Conservation (phyloP, 2,888 invertebrate species). For the Thumatha senex region DNA sequence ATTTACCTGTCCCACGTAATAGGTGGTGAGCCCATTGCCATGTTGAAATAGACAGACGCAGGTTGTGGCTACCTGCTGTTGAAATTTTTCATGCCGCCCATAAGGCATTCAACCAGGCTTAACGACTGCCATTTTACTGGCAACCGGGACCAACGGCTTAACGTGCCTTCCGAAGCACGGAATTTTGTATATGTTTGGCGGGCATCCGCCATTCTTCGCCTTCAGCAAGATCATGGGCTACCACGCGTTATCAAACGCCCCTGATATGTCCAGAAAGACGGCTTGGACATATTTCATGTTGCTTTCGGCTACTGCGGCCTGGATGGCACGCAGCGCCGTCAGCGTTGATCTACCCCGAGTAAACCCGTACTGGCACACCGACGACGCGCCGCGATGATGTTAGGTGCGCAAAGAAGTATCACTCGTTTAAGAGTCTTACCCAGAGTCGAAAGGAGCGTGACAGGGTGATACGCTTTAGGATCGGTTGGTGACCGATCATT, state of each 20-base stretch:
- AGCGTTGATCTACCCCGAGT: not conserved
- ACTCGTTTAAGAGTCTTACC: conserved; percentile 41
- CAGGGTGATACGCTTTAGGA: conserved; percentile 36
- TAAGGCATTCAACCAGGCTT: no score
- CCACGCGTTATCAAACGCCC: conserved; percentile 48
- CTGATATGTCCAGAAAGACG: conserved; percentile 41
- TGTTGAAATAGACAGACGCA: no score
- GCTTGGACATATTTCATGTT: conserved; percentile 22
- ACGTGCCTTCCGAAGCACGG: no score
- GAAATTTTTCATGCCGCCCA: no score
- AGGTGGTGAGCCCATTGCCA: no score
- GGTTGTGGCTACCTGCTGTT: no score
- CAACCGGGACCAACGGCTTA: no score
- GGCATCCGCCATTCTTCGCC: conserved; percentile 23
- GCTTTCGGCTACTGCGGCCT: not conserved
- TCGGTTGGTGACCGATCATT: conserved; percentile 26
- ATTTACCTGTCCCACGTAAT: no score
- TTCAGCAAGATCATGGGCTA: conserved; percentile 46
- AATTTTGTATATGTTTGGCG: not conserved
- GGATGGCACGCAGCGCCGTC: conserved; percentile 1
- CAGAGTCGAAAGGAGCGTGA: conserved; percentile 37
- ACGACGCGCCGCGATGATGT: conserved; percentile 3
- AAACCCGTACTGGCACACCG: conserved; percentile 37
- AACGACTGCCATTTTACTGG: no score
- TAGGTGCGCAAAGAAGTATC: not conserved